Conservation (phyloP, 1,140 invertebrate species). For the Drosophila pectinifera region DNA sequence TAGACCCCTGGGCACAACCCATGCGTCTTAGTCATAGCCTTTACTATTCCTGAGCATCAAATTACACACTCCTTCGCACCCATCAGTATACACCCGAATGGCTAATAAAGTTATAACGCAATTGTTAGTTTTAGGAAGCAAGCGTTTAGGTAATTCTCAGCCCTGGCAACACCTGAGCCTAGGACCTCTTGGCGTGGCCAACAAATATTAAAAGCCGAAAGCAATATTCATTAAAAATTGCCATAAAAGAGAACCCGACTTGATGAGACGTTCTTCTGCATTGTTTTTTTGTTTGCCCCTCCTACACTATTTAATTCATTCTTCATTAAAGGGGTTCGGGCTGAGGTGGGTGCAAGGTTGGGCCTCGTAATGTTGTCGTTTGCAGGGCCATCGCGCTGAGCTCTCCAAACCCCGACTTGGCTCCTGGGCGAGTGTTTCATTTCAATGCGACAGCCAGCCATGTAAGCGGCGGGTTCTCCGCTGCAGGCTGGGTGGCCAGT, state of each 20-base stretch:
- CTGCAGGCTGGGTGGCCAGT: conserved; percentile 5
- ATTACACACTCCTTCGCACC: conserved; percentile 5
- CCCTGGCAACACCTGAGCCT: conserved; percentile 8
- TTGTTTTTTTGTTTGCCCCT: conserved; percentile 12
- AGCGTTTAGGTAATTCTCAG: conserved; percentile 7
- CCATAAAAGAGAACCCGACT: conserved; percentile 64
- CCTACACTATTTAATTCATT: conserved; percentile 60
- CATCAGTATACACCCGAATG: not conserved
- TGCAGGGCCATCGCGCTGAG: conserved; percentile 53
- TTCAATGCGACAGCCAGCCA: conserved; percentile 70
- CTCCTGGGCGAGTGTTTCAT: conserved; percentile 72
- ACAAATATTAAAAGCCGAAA: conserved; percentile 75
- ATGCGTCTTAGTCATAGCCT: too few species aligned
- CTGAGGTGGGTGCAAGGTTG: conserved; percentile 13
- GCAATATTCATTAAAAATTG: conserved; percentile 77
- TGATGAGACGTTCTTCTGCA: conserved; percentile 34
- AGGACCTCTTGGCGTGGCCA: conserved; percentile 12
- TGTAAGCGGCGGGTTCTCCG: conserved; percentile 45
- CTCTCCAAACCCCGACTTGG: conserved; percentile 20
- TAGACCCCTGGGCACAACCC: not conserved
- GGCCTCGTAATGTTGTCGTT: conserved; percentile 70
- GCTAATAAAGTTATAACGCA: conserved; percentile 25
- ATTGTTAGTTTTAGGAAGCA: conserved; percentile 19
- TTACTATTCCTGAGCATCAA: conserved; percentile 2
- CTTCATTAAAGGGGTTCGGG: conserved; percentile 52